Conservation (phyloP, 35 echinoderm and acorn worm species). For the Anneissia japonica region DNA sequence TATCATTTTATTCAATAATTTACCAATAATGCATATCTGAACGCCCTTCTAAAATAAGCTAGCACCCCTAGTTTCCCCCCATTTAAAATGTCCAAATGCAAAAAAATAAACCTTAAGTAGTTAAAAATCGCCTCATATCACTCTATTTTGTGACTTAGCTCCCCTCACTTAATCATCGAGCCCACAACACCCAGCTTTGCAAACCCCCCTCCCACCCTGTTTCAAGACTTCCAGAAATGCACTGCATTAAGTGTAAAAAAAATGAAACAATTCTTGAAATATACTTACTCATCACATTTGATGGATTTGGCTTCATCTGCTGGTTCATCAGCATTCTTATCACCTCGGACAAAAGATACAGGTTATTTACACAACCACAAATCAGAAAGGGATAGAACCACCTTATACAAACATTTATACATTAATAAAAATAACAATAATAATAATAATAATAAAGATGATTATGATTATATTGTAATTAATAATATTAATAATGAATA, state of each 20-base stretch:
- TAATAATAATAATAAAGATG: too few species aligned
- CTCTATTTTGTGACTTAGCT: background rate
- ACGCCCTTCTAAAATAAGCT: too few species aligned
- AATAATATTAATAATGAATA: too few species aligned
- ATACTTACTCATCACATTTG: constrained; percentile 93
- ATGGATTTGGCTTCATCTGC: constrained; percentile 57
- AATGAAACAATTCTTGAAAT: background rate
- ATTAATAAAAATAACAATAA: too few species aligned
- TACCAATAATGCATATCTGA: too few species aligned
- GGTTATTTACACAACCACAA: background rate
- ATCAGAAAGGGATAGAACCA: background rate
- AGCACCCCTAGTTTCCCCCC: too few species aligned
- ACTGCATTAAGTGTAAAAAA: background rate
- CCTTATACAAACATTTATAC: too few species aligned
- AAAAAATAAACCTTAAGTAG: too few species aligned
- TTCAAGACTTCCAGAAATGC: background rate
- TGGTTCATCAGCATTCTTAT: constrained; percentile 9
- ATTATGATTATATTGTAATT: too few species aligned
- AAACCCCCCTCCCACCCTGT: background rate
- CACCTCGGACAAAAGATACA: constrained; percentile 4
- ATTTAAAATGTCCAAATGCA: too few species aligned
- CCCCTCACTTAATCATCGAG: background rate
- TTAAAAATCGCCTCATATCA: too few species aligned
- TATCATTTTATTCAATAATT: too few species aligned
- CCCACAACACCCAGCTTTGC: background rate